These are phyloP conservation scores for Coreius guichenoti DNA, from an alignment of 2,797 vertebrate genomes.

Conservation along the genomic window DNA sequence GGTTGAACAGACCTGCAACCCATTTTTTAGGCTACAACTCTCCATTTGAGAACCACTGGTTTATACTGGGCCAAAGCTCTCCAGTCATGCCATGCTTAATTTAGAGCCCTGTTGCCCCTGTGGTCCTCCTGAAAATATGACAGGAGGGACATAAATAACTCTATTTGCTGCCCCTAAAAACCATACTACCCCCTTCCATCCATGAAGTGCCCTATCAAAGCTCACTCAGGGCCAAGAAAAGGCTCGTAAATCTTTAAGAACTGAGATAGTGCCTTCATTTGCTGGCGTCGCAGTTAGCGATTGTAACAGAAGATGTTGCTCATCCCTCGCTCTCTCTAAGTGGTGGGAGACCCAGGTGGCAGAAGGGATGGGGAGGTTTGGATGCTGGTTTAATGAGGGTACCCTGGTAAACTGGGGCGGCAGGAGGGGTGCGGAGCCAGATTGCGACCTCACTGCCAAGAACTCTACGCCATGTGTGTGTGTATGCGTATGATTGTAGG, in stretches of 20 bases:
- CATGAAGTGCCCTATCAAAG: slow-evolving; percentile 29
- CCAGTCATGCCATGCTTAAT: slow-evolving; percentile 68
- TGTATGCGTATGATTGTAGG: neutral
- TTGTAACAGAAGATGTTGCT: slow-evolving; percentile 28
- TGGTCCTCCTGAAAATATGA: slow-evolving; percentile 64
- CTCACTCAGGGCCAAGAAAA: slow-evolving; percentile 30
- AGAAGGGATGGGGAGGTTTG: slow-evolving; percentile 26
- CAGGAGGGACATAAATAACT: slow-evolving; percentile 64
- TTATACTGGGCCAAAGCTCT: slow-evolving; percentile 69
- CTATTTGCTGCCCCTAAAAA: slow-evolving; percentile 50
- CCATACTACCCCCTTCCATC: slow-evolving; percentile 36
- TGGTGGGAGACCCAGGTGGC: slow-evolving; percentile 21
- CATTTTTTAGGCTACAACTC: neutral
- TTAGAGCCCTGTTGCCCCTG: slow-evolving; percentile 62
- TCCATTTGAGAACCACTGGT: slow-evolving; percentile 22
- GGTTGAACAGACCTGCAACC: neutral
- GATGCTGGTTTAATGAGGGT: slow-evolving; percentile 55
- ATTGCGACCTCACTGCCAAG: slow-evolving; percentile 53
- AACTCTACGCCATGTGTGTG: slow-evolving; percentile 26
- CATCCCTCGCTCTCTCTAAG: slow-evolving; percentile 39
- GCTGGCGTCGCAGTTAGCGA: slow-evolving; percentile 17
- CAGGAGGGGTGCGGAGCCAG: slow-evolving; percentile 46
- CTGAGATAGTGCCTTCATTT: slow-evolving; percentile 35
- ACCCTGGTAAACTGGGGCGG: slow-evolving; percentile 48
- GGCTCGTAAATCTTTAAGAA: slow-evolving; percentile 45